A percentile compares a stretch with the other conserved stretches of the same genome.
These are phyloP conservation scores for Virgularia gustaviana DNA, from an alignment of 92 coral and sea anemone genomes.

Conservation along the genomic window DNA sequence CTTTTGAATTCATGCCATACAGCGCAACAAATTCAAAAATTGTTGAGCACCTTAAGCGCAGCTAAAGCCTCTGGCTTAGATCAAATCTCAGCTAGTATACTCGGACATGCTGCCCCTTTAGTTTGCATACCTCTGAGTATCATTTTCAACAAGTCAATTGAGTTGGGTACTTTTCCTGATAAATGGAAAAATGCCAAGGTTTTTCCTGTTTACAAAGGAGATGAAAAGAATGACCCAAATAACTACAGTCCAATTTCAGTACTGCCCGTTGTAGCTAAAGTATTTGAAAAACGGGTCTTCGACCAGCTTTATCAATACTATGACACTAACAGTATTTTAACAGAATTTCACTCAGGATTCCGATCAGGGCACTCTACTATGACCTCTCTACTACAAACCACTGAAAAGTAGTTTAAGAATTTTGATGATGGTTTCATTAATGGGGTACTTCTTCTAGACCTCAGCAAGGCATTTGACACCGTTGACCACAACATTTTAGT, in stretches of 20 bases:
- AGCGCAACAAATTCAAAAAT: not conserved
- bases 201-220: not conserved
- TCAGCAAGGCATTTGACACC: too few species aligned
- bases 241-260: not conserved
- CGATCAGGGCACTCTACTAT: too few species aligned
- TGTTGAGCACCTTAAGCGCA: not conserved
- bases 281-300: too few species aligned
- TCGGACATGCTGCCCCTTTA: not conserved
- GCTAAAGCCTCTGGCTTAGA: not conserved
- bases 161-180: not conserved
- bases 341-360: not conserved
- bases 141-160: not conserved
- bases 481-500: too few species aligned
- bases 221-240: not conserved
- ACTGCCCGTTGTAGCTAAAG: not conserved
- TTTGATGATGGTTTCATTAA: too few species aligned
- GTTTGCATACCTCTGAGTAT: not conserved
- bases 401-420: too few species aligned
- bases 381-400: too few species aligned
- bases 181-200: not conserved
- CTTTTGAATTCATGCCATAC: not conserved
- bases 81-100: not conserved
- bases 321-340: not conserved
- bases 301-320: not conserved
- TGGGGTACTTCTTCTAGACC: too few species aligned